Conservation (phyloP, 2,113 vertebrate species). For the Thermophis baileyi region DNA sequence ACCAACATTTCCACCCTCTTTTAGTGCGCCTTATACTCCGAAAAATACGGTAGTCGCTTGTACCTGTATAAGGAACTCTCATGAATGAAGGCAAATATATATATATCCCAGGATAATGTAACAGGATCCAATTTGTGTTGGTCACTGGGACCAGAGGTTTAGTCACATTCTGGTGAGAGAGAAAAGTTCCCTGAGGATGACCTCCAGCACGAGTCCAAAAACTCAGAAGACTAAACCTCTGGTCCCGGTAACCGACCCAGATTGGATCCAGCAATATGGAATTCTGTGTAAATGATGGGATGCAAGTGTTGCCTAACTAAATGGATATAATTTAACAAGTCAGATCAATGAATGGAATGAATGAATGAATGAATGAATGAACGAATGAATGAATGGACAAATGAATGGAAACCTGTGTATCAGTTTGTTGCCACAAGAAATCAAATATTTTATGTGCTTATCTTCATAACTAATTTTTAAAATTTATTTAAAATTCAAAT, state of each 20-base stretch:
- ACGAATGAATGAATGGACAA: too few relatives aligned
- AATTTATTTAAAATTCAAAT: not conserved
- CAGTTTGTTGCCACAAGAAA: not conserved
- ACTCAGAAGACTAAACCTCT: not conserved
- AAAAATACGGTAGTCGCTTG: too few relatives aligned
- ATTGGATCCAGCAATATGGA: not conserved
- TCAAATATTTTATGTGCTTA: not conserved
- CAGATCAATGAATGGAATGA: not conserved
- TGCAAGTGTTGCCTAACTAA: constrained; percentile 1
- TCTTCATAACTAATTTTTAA: not conserved
- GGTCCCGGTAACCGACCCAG: not conserved
- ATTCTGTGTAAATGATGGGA: constrained; percentile 18
- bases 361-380: not conserved
- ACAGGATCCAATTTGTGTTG: not conserved
- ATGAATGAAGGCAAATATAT: not conserved
- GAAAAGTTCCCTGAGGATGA: not conserved
- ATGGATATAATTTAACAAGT: not conserved
- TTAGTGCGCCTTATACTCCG: too few relatives aligned
- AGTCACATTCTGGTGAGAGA: not conserved
- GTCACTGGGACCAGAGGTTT: not conserved
- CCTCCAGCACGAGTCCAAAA: not conserved
- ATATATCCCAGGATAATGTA: not conserved
- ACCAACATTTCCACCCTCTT: too few relatives aligned
- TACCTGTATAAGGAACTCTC: not conserved
- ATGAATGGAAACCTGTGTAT: not conserved